These are phyloP conservation scores for Orchesella cincta DNA, from an alignment of 1,140 invertebrate genomes.

Conservation along the genomic window DNA sequence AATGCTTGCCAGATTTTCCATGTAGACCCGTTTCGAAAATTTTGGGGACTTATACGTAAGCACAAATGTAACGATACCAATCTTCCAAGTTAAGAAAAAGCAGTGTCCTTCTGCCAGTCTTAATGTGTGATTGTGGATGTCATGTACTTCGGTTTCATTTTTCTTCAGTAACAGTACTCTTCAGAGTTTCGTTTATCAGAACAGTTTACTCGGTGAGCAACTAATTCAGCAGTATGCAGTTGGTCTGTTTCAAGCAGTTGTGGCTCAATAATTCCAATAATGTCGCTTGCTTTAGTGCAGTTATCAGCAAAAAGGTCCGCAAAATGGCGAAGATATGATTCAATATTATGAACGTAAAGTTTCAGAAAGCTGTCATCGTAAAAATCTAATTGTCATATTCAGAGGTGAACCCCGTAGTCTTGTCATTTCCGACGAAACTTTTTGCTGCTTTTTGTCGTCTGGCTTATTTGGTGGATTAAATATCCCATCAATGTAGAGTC, in stretches of 20 bases:
- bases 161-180: background rate
- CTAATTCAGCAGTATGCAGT: background rate
- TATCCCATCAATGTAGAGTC: too few species aligned
- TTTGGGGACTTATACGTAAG: constrained; percentile 35
- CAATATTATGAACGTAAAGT: too few species aligned
- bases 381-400: too few species aligned
- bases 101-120: background rate
- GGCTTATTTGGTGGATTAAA: too few species aligned
- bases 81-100: background rate
- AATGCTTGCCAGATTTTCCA: constrained; percentile 7
- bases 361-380: too few species aligned
- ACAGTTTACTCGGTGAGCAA: constrained; percentile 14
- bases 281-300: too few species aligned
- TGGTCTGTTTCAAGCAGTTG: background rate
- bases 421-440: too few species aligned
- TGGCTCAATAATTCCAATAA: constrained; percentile 34
- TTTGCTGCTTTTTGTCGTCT: too few species aligned
- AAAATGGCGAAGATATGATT: too few species aligned
- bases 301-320: too few species aligned
- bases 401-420: too few species aligned
- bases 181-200: background rate
- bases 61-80: background rate
- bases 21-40: background rate
- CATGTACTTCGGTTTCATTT: background rate
- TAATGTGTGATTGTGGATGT: background rate